A percentile compares a stretch with the other conserved stretches of the same genome.
Evolutionary conservation across 2,888 invertebrate species (phyloP).

Genomic region (Ferdinandea cuprea): DNA sequence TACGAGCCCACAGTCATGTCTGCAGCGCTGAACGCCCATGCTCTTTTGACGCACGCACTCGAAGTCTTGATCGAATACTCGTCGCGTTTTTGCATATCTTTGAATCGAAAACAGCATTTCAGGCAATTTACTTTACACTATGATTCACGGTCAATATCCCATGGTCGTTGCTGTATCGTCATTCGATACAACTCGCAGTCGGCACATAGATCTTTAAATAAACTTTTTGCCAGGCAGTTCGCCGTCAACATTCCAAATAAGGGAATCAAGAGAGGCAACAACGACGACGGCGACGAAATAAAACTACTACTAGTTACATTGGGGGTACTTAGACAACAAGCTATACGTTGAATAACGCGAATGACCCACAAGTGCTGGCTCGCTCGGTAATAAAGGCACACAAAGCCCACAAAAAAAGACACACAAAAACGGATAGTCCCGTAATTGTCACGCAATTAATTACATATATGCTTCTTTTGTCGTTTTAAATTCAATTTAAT

Average conservation of each 20-base stretch:
- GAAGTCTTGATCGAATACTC: too few species aligned
- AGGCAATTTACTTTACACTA: constrained; percentile 27
- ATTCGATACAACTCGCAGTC: constrained; percentile 11
- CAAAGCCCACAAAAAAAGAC: constrained; percentile 21
- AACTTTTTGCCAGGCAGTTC: constrained; percentile 52
- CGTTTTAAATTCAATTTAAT: constrained; percentile 49
- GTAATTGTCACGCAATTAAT: constrained; percentile 68
- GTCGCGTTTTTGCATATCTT: constrained; percentile 54
- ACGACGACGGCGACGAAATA: constrained; percentile 33
- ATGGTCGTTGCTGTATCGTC: constrained; percentile 36
- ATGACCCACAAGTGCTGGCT: constrained; percentile 58
- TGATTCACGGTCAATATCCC: constrained; percentile 73
- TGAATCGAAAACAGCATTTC: constrained; percentile 24
- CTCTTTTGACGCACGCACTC: constrained; percentile 12
- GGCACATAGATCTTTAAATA: constrained; percentile 60
- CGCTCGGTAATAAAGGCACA: constrained; percentile 39
- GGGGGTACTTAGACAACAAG: constrained; percentile 22
- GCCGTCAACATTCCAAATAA: constrained; percentile 69
- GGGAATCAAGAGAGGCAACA: constrained; percentile 49
- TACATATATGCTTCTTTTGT: neutral
- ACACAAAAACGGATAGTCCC: constrained; percentile 44
- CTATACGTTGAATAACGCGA: constrained; percentile 36
- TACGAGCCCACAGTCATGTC: constrained; percentile 41
- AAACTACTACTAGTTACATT: constrained; percentile 30
- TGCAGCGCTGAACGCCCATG: constrained; percentile 50